Evolutionary conservation across 2,797 vertebrate genomes (phyloP), one percentile per base, ranked within the genome.

Genomic region (Myotis findleyi): DNA sequence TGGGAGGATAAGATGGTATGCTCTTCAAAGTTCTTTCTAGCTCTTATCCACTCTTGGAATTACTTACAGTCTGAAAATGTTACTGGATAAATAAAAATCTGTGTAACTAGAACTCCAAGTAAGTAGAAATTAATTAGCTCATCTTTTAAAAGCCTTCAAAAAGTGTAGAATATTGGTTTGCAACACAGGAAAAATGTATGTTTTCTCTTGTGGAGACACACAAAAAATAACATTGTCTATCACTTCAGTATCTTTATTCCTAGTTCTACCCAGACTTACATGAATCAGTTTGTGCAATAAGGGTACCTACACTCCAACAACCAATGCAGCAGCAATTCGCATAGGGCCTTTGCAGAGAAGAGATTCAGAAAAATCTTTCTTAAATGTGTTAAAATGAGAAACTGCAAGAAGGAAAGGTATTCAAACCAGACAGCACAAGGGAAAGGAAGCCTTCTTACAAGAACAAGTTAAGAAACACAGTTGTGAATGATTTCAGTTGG

Each of bases 331-430:
- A 88, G 38, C 18, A 85, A 53, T 14, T 83, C 89, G n/a, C 13
- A 71, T 36, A 87, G 25, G 69, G 17, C 17, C 38, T 79, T 33
- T 44, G 14, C 51, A 91, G 44, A 94, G n/a, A 66, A 87, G 12
- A 91, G 38, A 72, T 21, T 73, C 12, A 69, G 73, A 64, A 93
- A 94, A 89, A 68, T 30, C 6, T 76, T 86, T 4, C 41, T 76
- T 87, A 38, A 91, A 79, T 64, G 33, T 93, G 9, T 92, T 94
- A 89, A 96, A 89, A 47, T 81, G 23, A 96, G 16, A 85, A 84
- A 93, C 30, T 53, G 20, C 5, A 77, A 91, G 72, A 72, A 87
- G 44, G 11, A 93, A 89, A 82, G 14, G 0, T 87, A 18, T 80
- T 38, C 6, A 90, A 92, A 90, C 55, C 33, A 85, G 36, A 95